phyloP scores from a whole-genome alignment of 2,888 invertebrate genomes.

The Eudasyphora cyanicolor region DNA sequence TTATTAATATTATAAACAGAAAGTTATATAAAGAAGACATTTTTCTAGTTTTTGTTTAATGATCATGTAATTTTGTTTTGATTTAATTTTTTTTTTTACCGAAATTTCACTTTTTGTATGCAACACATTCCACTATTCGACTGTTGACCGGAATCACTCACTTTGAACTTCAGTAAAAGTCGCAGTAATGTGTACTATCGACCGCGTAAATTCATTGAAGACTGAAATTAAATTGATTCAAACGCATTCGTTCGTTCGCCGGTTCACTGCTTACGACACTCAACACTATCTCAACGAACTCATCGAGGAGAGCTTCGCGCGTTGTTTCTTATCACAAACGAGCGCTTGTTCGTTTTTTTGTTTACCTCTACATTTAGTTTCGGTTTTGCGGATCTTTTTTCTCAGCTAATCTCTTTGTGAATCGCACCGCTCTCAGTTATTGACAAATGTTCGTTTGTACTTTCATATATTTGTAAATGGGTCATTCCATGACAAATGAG shows the following conservation, averaged over 20 bases:
- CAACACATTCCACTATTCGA: not conserved
- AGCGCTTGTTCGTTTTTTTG: too few species aligned
- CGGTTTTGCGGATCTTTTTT: too few species aligned
- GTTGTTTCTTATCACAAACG: too few species aligned
- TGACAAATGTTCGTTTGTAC: too few species aligned
- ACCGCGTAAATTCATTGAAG: not conserved
- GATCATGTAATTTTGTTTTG: not conserved
- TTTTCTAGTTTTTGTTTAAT: not conserved
- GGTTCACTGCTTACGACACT: too few species aligned
- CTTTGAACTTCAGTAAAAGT: not conserved
- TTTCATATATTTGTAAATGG: too few species aligned
- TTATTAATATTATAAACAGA: not conserved
- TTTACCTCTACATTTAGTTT: too few species aligned
- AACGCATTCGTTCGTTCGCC: not conserved
- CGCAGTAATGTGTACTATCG: not conserved
- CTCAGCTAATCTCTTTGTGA: too few species aligned
- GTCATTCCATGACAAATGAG: too few species aligned
- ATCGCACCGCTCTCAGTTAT: too few species aligned
- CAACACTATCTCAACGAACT: too few species aligned
- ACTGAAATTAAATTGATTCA: slow-evolving; percentile 1
- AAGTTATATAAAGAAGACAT: slow-evolving; percentile 2
- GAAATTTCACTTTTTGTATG: slow-evolving; percentile 18
- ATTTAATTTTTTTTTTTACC: not conserved
- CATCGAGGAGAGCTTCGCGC: not conserved
- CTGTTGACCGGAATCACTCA: not conserved